Base-by-base conservation (phyloP, 1,140 invertebrate genomes). In the Drosophila rufa region DNA sequence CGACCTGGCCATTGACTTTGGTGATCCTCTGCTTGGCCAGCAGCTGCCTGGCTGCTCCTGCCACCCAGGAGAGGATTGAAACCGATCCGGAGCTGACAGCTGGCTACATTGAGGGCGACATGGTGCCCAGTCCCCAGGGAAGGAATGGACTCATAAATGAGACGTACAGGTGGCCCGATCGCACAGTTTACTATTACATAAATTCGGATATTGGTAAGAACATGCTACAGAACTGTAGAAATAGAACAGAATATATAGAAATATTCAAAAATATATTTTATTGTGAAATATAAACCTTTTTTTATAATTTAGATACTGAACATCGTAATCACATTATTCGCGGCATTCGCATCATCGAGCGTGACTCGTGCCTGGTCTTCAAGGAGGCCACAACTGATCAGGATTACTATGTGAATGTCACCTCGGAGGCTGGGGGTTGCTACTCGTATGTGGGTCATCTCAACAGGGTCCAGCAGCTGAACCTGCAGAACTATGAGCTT, bases 121-220 rank as follows among this genome's bases (percentile, higher is more conserved):
- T 92, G 55, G 40, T 90, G 3, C 46, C 79, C 2, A 60, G 56
- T 36, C 12, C 60, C 0, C 25, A 19, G 25, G 57, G 40, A 3
- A 69, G 79, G n/a, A 96, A 96, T 78, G 95, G 95, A 2, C 75
- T 96, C 0, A 82, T 94, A 15, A 94, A 95, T 61, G 93, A 93
- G 15, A 93, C 92, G 4, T 94, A 93, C 53, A 93, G 94, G 40
- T 96, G 96, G 96, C 94, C 94, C 0, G 92, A 94, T 59, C 95
- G 94, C 33, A 93, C 95, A 58, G 94, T 96, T 2, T 94, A 95
- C 19, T 95, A 95, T 75, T 93, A 93, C 33, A 95, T 96, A 19
- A 93, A 94, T 27, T 48, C n/a, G 2, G 25, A 79, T n/a, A 90
- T 90, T 30, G 85, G 85, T 85, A 64, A 58, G 60, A 11, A 17